Conservation (phyloP, 2,797 vertebrate genomes). For the Smutsia gigantea region DNA sequence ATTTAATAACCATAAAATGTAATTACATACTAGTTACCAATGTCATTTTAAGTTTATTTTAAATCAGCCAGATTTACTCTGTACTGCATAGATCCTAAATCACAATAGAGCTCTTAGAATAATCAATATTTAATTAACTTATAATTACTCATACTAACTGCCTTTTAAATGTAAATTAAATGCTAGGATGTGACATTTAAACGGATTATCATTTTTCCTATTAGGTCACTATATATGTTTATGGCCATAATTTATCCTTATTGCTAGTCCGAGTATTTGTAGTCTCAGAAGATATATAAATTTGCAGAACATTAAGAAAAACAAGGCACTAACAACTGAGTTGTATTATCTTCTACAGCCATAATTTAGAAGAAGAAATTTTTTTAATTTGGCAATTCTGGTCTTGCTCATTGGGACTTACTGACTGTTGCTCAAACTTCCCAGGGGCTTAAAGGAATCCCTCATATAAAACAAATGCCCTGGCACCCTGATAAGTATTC, state of each 20-base stretch:
- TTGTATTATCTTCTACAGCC: slow-evolving; percentile 41
- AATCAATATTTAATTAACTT: slow-evolving; percentile 86
- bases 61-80: slow-evolving; percentile 76
- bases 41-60: slow-evolving; percentile 81
- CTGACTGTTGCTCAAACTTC: not conserved
- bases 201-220: slow-evolving; percentile 77
- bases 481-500: not conserved
- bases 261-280: slow-evolving; percentile 29
- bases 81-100: slow-evolving; percentile 78
- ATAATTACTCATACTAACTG: slow-evolving; percentile 80
- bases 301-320: slow-evolving; percentile 61
- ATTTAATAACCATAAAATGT: slow-evolving; percentile 81
- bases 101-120: slow-evolving; percentile 74
- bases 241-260: slow-evolving; percentile 72
- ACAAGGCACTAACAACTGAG: slow-evolving; percentile 47
- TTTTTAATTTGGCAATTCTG: not conserved
- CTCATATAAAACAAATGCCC: not conserved
- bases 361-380: slow-evolving; percentile 50
- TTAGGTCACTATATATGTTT: slow-evolving; percentile 77
- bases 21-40: slow-evolving; percentile 80
- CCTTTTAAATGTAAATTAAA: slow-evolving; percentile 83
- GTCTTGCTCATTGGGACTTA: not conserved
- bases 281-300: slow-evolving; percentile 51
- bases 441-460: not conserved
- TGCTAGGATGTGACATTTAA: slow-evolving; percentile 73